A percentile compares a stretch with the other conserved stretches of the same genome.
These are phyloP conservation scores for Ciconia maguari DNA, from an alignment of 2,113 vertebrate genomes.

Conservation along the genomic window DNA sequence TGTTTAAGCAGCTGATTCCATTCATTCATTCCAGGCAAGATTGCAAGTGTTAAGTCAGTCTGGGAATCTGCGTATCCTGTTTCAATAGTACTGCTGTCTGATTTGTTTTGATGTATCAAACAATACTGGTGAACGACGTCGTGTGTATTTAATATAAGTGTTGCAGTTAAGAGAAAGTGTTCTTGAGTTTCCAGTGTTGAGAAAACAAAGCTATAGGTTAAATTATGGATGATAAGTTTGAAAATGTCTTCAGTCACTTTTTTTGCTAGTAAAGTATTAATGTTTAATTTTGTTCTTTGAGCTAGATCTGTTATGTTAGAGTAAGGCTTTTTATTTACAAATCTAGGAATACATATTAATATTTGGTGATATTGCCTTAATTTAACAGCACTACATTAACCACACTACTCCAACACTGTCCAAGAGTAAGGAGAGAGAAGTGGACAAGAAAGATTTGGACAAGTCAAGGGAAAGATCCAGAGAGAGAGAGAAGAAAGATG, in stretches of 20 bases:
- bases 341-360: conserved; percentile 66
- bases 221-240: background rate
- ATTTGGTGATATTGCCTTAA: conserved; percentile 79
- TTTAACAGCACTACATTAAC: conserved; percentile 90
- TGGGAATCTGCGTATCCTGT: background rate
- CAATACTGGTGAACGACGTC: background rate
- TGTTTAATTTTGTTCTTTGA: background rate
- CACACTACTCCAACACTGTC: conserved; percentile 84
- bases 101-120: background rate
- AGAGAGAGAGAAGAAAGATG: conserved; percentile 92
- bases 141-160: background rate
- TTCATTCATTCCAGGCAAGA: background rate
- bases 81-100: background rate
- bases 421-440: conserved; percentile 90
- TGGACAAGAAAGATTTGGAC: conserved; percentile 91
- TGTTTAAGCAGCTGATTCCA: background rate
- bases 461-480: conserved; percentile 89
- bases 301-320: background rate
- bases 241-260: background rate
- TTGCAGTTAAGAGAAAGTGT: background rate
- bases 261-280: background rate
- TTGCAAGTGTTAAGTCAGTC: background rate
- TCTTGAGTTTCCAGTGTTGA: background rate
- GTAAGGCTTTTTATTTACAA: conserved; percentile 37
- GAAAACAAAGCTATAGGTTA: background rate